A percentile compares a stretch with the other conserved stretches of the same genome.
These are phyloP conservation scores for Xanthia togata DNA, from an alignment of 2,888 invertebrate species.

Conservation along the genomic window DNA sequence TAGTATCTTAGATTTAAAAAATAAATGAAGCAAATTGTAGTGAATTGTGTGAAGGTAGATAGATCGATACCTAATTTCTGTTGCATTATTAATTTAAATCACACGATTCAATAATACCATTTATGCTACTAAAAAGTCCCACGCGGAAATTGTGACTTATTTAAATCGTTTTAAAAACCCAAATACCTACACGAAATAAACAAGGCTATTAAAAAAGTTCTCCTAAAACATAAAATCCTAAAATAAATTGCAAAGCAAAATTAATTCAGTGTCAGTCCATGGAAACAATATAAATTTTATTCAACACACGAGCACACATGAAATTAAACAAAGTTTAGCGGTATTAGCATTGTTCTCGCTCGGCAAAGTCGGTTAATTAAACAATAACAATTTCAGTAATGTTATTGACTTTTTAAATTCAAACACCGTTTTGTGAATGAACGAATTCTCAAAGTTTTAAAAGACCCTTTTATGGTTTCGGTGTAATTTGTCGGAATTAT, in stretches of 20 bases:
- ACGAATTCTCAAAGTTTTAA: constrained; percentile 45
- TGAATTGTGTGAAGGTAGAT: neutral
- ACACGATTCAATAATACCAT: constrained; percentile 16
- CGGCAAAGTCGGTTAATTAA: constrained; percentile 65
- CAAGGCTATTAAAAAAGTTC: constrained; percentile 45
- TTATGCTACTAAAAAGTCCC: neutral
- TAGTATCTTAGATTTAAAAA: neutral
- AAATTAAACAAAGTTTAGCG: constrained; percentile 65
- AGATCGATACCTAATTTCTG: neutral
- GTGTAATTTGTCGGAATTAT: constrained; percentile 52
- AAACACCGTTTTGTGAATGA: constrained; percentile 57
- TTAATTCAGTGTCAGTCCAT: constrained; percentile 60
- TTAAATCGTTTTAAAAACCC: constrained; percentile 15
- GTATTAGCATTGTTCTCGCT: constrained; percentile 63
- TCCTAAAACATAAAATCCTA: constrained; percentile 26
- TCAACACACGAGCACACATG: constrained; percentile 55
- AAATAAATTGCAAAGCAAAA: constrained; percentile 53
- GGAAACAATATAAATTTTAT: constrained; percentile 65
- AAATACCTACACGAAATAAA: constrained; percentile 14
- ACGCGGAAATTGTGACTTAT: constrained; percentile 23
- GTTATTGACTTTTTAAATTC: constrained; percentile 68
- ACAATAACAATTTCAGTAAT: constrained; percentile 68
- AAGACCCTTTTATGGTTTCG: constrained; percentile 45
- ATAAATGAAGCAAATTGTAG: neutral
- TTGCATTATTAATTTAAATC: constrained; percentile 9